Conservation (phyloP, 2,113 vertebrate genomes). For the Semnopithecus entellus region DNA sequence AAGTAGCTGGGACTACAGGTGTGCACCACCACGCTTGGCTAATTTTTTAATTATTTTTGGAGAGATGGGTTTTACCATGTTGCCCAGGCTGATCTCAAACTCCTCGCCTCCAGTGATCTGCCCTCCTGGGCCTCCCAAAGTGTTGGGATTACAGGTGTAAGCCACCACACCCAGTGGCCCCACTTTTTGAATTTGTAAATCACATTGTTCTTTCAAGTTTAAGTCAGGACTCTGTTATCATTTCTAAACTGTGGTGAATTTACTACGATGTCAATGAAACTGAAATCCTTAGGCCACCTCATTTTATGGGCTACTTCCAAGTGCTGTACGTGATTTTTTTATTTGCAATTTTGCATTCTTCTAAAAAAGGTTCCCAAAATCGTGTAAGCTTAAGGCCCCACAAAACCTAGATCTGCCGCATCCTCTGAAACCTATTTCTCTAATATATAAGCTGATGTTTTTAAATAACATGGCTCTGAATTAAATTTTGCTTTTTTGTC, state of each 20-base stretch:
- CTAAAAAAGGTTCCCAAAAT: not conserved
- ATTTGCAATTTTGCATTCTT: not conserved
- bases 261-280: not conserved
- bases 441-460: not conserved
- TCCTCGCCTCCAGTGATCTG: no score
- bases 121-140: no score
- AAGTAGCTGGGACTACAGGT: no score
- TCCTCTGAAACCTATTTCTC: not conserved
- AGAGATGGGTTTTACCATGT: no score
- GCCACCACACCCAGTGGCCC: no score
- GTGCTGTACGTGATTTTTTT: not conserved
- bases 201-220: not conserved
- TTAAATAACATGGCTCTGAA: not conserved
- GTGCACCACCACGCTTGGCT: no score
- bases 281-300: not conserved
- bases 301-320: not conserved
- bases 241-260: constrained; percentile 24
- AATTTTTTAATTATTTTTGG: no score
- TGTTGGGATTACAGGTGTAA: no score
- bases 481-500: constrained; percentile 5
- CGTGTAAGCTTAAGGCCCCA: not conserved
- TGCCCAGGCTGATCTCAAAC: no score
- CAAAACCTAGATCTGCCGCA: not conserved
- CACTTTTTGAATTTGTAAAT: not conserved
- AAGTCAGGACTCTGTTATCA: not conserved